Conservation (phyloP, 1,140 invertebrate genomes). For the Lamellibrachia luymesi region DNA sequence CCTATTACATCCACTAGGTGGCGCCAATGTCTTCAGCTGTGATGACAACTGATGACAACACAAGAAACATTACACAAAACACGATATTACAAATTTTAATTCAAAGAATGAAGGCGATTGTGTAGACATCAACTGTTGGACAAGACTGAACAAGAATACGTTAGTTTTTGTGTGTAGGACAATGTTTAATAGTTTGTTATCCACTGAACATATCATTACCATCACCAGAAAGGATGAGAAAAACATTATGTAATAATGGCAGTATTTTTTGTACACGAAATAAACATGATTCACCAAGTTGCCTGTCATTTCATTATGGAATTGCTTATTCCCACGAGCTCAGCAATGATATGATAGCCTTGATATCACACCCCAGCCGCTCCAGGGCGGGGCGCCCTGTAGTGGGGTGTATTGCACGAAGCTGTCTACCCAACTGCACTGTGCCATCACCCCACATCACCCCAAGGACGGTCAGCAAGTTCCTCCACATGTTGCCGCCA, state of each 20-base stretch:
- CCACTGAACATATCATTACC: not conserved
- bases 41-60: not conserved
- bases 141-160: not conserved
- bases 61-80: not conserved
- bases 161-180: not conserved
- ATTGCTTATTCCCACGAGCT: not conserved
- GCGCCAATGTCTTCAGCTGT: constrained; percentile 4
- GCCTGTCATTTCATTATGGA: not conserved
- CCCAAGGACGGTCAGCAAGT: not conserved
- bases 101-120: not conserved
- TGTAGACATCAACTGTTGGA: not conserved
- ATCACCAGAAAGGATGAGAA: not conserved
- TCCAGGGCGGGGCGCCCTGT: not conserved
- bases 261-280: not conserved
- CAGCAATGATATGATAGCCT: not conserved
- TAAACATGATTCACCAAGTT: not conserved
- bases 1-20: not conserved
- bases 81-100: not conserved
- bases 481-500: not conserved
- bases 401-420: not conserved
- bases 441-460: not conserved
- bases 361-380: not conserved
- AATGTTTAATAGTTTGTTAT: not conserved
- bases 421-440: not conserved
- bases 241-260: not conserved